A percentile compares a stretch with the other conserved stretches of the same genome.
Evolutionary conservation across 2,113 vertebrate genomes (phyloP).

Genomic region (Oncorhynchus mykiss): DNA sequence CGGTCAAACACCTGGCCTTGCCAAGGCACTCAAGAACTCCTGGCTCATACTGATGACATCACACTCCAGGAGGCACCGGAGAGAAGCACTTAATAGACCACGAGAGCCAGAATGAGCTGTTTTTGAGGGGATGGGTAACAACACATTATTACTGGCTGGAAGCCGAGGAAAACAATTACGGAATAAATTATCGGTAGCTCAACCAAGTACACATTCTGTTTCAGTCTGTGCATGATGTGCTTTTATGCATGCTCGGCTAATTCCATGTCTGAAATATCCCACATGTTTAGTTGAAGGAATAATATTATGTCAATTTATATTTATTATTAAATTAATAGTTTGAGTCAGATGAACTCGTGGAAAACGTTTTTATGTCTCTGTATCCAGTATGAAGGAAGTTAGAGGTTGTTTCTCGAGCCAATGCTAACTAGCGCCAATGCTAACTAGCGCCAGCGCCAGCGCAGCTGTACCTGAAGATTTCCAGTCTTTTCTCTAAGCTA

Average conservation of each 20-base stretch:
- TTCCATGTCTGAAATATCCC: neutral
- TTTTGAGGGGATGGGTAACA: conserved; percentile 29
- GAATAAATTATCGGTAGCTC: conserved; percentile 35
- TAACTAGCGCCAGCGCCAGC: too few species aligned
- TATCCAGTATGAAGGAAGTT: too few species aligned
- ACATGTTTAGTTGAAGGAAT: neutral
- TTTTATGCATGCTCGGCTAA: conserved; percentile 2
- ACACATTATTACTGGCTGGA: conserved; percentile 30
- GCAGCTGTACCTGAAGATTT: too few species aligned
- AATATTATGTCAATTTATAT: too few species aligned
- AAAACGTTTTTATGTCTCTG: too few species aligned
- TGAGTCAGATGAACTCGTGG: too few species aligned
- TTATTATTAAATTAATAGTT: too few species aligned
- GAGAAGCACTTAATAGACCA: neutral
- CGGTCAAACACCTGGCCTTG: conserved; percentile 55
- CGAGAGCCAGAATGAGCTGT: neutral
- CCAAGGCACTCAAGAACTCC: conserved; percentile 71
- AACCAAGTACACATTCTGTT: conserved; percentile 36
- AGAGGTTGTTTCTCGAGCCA: too few species aligned
- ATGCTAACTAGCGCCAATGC: too few species aligned
- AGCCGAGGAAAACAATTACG: conserved; percentile 19
- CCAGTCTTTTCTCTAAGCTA: too few species aligned
- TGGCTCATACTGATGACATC: conserved; percentile 49
- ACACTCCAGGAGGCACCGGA: conserved; percentile 34
- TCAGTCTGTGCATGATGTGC: conserved; percentile 17